Percentiles rank a stretch among this genome's conserved stretches.
These are phyloP conservation scores for Micronycteris hirsuta DNA, from an alignment of 2,113 vertebrate genomes.

Conservation along the genomic window DNA sequence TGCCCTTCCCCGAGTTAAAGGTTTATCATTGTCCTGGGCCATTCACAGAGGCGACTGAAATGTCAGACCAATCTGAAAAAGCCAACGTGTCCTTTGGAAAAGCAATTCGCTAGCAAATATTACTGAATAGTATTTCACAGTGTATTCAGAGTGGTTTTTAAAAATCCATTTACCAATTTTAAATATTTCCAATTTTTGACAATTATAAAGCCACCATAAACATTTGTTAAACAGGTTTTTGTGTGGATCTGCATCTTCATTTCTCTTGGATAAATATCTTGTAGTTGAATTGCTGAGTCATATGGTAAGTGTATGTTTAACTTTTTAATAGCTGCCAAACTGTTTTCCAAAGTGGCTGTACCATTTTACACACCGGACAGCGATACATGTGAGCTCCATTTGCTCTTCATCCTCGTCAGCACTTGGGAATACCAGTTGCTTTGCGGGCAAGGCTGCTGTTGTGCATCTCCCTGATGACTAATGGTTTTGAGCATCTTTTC, in stretches of 20 bases:
- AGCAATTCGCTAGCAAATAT: constrained; percentile 1
- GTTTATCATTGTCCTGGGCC: neutral
- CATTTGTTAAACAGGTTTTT: neutral
- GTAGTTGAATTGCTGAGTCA: neutral
- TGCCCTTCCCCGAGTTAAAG: neutral
- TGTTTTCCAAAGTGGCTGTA: neutral
- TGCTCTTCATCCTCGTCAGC: neutral
- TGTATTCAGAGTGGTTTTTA: neutral
- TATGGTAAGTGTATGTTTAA: neutral
- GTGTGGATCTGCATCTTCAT: neutral
- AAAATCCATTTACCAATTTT: neutral
- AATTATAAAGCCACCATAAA: neutral
- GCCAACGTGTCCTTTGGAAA: neutral
- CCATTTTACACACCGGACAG: neutral
- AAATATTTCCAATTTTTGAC: neutral
- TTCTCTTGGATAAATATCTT: neutral
- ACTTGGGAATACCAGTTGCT: neutral
- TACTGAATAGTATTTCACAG: neutral
- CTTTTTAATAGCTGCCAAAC: neutral
- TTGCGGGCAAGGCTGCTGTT: neutral
- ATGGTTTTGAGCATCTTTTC: neutral
- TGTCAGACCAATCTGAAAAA: neutral
- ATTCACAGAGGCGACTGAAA: neutral
- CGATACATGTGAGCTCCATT: neutral
- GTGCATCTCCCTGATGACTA: neutral